Evolutionary conservation across 1,140 invertebrate species (phyloP), one percentile per base, ranked within the genome.

Genomic region (Lepeophtheirus salmonis): DNA sequence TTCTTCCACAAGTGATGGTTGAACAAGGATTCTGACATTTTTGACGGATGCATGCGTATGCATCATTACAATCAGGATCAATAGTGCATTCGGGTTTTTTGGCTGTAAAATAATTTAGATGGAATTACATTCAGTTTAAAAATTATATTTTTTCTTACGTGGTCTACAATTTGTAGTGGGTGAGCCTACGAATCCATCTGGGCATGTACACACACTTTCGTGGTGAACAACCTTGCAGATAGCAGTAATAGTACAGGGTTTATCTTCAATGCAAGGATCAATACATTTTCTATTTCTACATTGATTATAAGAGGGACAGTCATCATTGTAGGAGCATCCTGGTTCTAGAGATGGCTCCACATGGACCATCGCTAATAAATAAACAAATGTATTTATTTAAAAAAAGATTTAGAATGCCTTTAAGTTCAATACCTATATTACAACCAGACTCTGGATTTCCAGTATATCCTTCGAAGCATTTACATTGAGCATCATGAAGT

Each of bases 21-120:
- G 83, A 82, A 67, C 87, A 90, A 1, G 86, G 85, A 63, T 87
- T 50, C 64, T 64, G n/a, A 67, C 68, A 51, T 76, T 84, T 78
- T 67, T 85, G 74, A 64, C 87, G 84, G 25, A 88, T 78, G 67
- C 88, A 92, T 0, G 86, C 79, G 51, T 84, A 71, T 69, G 79
- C 80, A 25, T 76, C 76, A 0, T 82, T 76, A 65, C 84, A 89
- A 58, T 89, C 83, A 1, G 78, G 71, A 65, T 89, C 79, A 0
- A 64, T 67, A 2, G 74, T 76, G 67, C 85, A 91, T 71, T 89
- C 84, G 3, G 84, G 83, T 67, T 52, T 52, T 52, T 16, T 62
- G 61, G 10, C 61, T 60, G 18, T 52, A 30, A 52, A 41, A 41
- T n/a, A 41, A n/a, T 12, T 41, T n/a, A 12, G 30, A 10, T 12